Base-by-base conservation (phyloP, 2,888 invertebrate genomes). In the Nomada hirtipes region DNA sequence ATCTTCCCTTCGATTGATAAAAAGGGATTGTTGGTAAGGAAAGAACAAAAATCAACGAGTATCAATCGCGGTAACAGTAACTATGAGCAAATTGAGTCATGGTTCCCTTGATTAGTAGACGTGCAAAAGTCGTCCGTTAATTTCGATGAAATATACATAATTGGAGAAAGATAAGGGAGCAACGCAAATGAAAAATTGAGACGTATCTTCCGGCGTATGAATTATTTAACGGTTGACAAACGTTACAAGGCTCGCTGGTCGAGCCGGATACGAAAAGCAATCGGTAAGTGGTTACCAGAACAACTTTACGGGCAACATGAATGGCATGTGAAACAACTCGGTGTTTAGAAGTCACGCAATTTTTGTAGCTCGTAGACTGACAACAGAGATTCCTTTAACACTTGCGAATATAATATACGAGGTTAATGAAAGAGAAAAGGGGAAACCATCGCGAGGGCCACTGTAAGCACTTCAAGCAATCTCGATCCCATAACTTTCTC, bases 321-420 rank as follows among this genome's bases (percentile, higher is more conserved):
- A 80, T 83, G 85, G 76, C 72, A 84, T 76, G 52, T 79, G 74
- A 85, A 76, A 80, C 36, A 47, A 88, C 85, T 92, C 71, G 86
- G 78, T 91, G 90, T 92, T 90, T 91, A 91, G 89, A 90, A 89
- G 86, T 90, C 90, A 88, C 89, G 90, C 90, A 89, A 92, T 90
- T 91, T 91, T 91, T 91, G 84, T 91, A 91, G 90, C 86, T 90
- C 82, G 88, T 90, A 90, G 89, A 89, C 85, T 87, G 88, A 89
- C 70, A 80, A 80, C 72, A 74, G 65, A 75, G 73, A 81, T 71
- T 76, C 76, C 69, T 80, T 76, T 78, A 69, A 82, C 74, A 63
- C 47, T 81, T 74, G 72, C 76, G 75, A 82, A 80, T 83, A 76
- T 86, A 79, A 76, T 82, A 84, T 83, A 65, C 68, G 78, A 67